Evolutionary conservation across 2,888 invertebrate species (phyloP), one percentile per base, ranked within the genome.

Genomic region (Odiellus spinosus): DNA sequence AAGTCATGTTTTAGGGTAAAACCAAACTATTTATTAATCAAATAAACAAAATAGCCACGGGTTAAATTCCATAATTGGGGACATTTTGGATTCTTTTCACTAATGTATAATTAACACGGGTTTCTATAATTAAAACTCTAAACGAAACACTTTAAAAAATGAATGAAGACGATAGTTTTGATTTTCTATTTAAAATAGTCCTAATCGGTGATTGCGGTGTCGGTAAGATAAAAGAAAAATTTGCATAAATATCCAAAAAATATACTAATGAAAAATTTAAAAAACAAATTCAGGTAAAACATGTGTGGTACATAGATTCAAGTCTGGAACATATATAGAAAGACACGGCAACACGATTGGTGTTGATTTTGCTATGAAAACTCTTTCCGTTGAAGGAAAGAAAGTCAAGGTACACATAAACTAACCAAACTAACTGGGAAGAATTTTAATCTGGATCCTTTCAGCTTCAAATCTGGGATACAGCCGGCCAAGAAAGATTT

Each of bases 291-390:
- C 8, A 26, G 86, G 90, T 21, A 91, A 91, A 73, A 91, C 90
- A 52, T 91, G 82, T 62, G 84, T 95, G 56, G 90, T 95, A 50
- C 91, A 93, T 68, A 77, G 93, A 58, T 84, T 95, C 68, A 88
- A 88, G 67, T 87, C 88, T 52, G 95, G 93, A 50, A 88, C 86
- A 59, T 95, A 87, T 64, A 81, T 90, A 56, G 93, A 95, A 70
- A 75, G 84, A 56, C 90, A 93, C 70, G 90, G 90, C 49, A 91
- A 86, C 64, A 95, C 95, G 42, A 95, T 95, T 63, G 93, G 93
- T 54, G 93, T 95, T 47, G 93, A 95, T 70, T 95, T 95, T 72
- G 91, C 91, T 52, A 95, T 93, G 91, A 93, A 93, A 76, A 93
- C 91, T 45, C 76, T 95, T 36, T 74, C 82, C 56, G 80, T 93